phyloP scores from a whole-genome alignment of 1,140 invertebrate species.

The Phocides pigmalion region DNA sequence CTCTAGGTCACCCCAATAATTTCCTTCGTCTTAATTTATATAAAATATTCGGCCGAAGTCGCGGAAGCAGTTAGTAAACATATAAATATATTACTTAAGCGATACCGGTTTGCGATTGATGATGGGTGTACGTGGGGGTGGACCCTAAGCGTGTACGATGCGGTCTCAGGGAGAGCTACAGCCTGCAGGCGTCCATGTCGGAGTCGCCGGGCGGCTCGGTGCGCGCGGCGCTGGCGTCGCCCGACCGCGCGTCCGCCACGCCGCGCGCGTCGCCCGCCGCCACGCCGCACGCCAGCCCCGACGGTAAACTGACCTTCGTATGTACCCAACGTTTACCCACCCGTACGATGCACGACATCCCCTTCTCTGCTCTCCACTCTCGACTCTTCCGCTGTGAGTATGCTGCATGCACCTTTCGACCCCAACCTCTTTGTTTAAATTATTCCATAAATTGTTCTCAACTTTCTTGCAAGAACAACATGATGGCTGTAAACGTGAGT shows the following conservation, averaged over 20 bases:
- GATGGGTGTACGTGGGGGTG: too few relatives aligned
- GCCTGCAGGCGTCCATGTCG: constrained; percentile 86
- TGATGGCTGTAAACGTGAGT: too few relatives aligned
- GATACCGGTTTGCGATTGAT: too few relatives aligned
- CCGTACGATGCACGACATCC: constrained; percentile 29
- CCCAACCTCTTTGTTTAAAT: too few relatives aligned
- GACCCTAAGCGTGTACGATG: background rate
- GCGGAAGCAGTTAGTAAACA: too few relatives aligned
- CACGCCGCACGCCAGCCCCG: constrained; percentile 83
- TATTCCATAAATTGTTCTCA: too few relatives aligned
- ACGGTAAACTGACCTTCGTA: constrained; percentile 76
- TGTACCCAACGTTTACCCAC: constrained; percentile 79
- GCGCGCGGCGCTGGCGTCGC: constrained; percentile 85
- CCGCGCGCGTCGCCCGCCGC: constrained; percentile 84
- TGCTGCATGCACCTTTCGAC: constrained; percentile 12
- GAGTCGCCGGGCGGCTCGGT: constrained; percentile 76
- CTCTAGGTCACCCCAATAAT: too few relatives aligned
- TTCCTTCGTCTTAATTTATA: too few relatives aligned
- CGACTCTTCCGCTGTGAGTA: too few relatives aligned
- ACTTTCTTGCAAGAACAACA: too few relatives aligned
- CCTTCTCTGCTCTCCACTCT: background rate
- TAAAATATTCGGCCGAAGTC: too few relatives aligned
- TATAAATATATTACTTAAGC: too few relatives aligned
- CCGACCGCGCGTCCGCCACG: constrained; percentile 83
- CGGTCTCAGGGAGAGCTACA: constrained; percentile 82